Base-by-base conservation (phyloP, 2,888 invertebrate genomes). In the Rhodophaea formosa region DNA sequence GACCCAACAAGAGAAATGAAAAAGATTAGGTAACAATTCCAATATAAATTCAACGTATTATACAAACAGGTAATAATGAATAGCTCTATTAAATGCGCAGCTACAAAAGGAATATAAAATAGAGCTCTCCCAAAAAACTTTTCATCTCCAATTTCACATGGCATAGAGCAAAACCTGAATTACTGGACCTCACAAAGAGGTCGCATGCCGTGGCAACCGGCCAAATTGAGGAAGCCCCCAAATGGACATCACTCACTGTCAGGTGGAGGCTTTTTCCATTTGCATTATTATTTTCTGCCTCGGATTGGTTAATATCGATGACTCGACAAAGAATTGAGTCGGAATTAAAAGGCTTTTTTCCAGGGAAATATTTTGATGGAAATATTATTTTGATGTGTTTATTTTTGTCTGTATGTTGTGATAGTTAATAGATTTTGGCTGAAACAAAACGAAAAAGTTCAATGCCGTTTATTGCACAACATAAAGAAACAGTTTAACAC, bases 221-320 rank as follows among this genome's bases (percentile, higher is more conserved):
- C 65, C 65, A 65, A 64, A 61, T 61, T 44, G 58, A 63, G 59
- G 61, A 65, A 61, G 64, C 59, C 60, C 45, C 45, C 45, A 45
- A 63, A 69, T 62, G 55, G 59, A 64, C 74, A 74, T 74, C 73
- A 63, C 62, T 74, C 75, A 74, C 64, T 67, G 74, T 74, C 75
- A 65, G 59, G 56, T 59, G 67, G 68, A 71, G 68, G 71, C 57
- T 53, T 53, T 62, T 70, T 68, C 54, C 54, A 55, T 55, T 55
- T 55, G 54, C 54, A 55, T 55, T 55, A 55, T 55, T 55, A 55
- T 55, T 55, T 53, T 54, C 53, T 54, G 54, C 45, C 16, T 53
- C 32, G 45, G 44, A 35, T 55, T 55, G 54, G 54, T 55, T 55
- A 55, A 55, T 55, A 55, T 55, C 54, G 54, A 55, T 55, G 54